Evolutionary conservation across 2,113 vertebrate species (phyloP).

Genomic region (Stercorarius parasiticus): DNA sequence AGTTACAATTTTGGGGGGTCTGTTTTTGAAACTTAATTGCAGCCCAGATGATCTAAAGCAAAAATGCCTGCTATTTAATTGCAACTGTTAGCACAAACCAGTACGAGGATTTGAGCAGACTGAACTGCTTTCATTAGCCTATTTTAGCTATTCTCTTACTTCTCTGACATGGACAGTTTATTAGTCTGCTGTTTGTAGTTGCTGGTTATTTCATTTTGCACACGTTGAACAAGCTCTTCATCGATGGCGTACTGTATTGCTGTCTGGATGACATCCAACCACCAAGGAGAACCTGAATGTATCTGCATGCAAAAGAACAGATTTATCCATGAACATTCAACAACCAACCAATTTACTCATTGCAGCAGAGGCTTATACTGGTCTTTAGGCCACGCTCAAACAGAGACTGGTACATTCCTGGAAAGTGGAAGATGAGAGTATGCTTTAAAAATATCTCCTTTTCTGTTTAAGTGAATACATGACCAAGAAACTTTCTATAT

Average conservation of each 20-base stretch:
- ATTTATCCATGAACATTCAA: not conserved
- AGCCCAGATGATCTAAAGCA: not conserved
- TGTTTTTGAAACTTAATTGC: not conserved
- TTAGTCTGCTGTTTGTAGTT: slow-evolving; percentile 91
- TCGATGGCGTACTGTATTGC: slow-evolving; percentile 84
- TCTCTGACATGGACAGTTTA: slow-evolving; percentile 95
- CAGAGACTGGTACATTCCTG: not conserved
- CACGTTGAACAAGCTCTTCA: slow-evolving; percentile 90
- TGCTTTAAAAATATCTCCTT: not conserved
- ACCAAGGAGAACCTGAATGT: slow-evolving; percentile 86
- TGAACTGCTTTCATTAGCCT: not conserved
- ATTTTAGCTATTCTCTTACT: slow-evolving; percentile 78
- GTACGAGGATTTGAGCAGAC: not conserved
- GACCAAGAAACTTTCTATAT: not conserved
- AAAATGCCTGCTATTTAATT: not conserved
- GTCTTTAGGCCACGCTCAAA: not conserved
- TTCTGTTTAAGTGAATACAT: not conserved
- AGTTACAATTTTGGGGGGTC: not conserved
- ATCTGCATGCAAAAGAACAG: slow-evolving; percentile 59
- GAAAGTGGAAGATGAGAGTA: not conserved
- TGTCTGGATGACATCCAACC: slow-evolving; percentile 90
- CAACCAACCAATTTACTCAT: not conserved
- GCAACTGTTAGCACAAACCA: not conserved
- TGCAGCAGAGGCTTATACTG: not conserved
- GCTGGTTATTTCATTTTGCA: slow-evolving; percentile 91